Evolutionary conservation across 2,113 vertebrate species (phyloP).

Genomic region (Oplegnathus fasciatus): DNA sequence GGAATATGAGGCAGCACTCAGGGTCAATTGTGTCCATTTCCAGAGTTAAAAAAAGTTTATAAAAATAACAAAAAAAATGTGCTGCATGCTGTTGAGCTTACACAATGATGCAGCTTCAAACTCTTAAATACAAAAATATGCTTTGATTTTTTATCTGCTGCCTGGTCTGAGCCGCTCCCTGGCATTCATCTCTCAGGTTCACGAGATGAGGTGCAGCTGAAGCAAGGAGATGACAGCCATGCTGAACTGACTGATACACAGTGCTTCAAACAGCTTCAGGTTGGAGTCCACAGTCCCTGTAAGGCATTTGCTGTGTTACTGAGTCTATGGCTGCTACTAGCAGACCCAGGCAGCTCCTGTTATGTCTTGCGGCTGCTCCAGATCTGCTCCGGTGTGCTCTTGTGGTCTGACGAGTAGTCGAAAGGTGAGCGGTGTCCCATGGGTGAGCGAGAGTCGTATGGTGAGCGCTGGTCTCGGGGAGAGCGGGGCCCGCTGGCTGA

Average conservation of each 20-base stretch:
- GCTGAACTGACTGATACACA: slow-evolving; percentile 88
- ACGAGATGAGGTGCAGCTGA: slow-evolving; percentile 83
- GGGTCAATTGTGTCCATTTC: slow-evolving; percentile 89
- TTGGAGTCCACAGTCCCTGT: slow-evolving; percentile 88
- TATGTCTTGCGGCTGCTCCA: slow-evolving; percentile 99
- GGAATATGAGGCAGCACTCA: slow-evolving; percentile 91
- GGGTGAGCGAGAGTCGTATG: slow-evolving; percentile 92
- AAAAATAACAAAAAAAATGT: slow-evolving; percentile 87
- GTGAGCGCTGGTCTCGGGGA: slow-evolving; percentile 93
- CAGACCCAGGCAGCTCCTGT: slow-evolving; percentile 81
- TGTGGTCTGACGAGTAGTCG: slow-evolving; percentile 96
- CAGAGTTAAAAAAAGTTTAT: slow-evolving; percentile 91
- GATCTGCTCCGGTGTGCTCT: slow-evolving; percentile 96
- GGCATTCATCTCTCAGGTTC: slow-evolving; percentile 63
- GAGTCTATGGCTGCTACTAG: slow-evolving; percentile 92
- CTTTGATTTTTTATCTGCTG: slow-evolving; percentile 69
- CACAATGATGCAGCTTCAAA: slow-evolving; percentile 91
- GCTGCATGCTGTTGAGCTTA: slow-evolving; percentile 88
- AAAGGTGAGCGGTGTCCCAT: slow-evolving; percentile 93
- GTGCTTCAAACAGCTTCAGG: slow-evolving; percentile 86
- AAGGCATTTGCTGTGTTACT: slow-evolving; percentile 97
- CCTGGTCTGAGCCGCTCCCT: slow-evolving; percentile 58
- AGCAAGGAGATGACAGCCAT: slow-evolving; percentile 91
- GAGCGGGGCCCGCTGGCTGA: slow-evolving; percentile 92
- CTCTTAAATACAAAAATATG: slow-evolving; percentile 99